A percentile compares a stretch with the other conserved stretches of the same genome.
Conservation (phyloP, 2,113 vertebrate genomes). For the Deroptyus accipitrinus region DNA sequence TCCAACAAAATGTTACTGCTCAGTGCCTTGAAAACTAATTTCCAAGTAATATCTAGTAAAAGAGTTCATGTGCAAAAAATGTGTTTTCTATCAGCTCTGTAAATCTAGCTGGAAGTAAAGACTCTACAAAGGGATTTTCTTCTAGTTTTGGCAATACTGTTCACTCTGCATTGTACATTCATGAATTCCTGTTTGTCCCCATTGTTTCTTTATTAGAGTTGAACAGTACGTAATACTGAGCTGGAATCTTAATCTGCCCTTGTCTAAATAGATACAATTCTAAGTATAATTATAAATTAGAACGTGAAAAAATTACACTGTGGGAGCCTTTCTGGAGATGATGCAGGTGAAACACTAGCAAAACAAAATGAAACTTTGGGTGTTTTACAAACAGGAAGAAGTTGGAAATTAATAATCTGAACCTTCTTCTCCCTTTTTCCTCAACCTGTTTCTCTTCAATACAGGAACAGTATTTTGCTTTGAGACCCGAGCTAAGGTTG, state of each 20-base stretch:
- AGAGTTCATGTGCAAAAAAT: background rate
- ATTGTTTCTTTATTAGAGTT: background rate
- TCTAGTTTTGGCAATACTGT: background rate
- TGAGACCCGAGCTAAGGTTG: constrained; percentile 87
- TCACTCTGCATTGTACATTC: accelerated
- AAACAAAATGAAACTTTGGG: background rate
- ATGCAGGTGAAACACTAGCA: background rate
- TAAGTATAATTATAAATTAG: background rate
- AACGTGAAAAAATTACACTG: background rate
- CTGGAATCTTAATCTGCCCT: background rate
- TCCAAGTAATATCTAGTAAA: background rate
- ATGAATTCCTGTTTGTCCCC: background rate
- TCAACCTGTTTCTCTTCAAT: background rate
- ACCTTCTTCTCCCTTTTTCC: background rate
- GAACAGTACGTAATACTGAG: background rate
- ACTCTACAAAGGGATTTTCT: background rate
- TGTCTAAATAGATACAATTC: background rate
- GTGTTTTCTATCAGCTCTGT: background rate
- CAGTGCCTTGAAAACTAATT: background rate
- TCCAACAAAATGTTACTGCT: background rate
- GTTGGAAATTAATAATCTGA: background rate
- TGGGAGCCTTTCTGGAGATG: background rate
- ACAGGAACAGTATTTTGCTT: constrained; percentile 93
- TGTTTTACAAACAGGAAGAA: background rate
- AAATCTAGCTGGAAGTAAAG: background rate